These are phyloP conservation scores for Blera fallax DNA, from an alignment of 2,888 invertebrate species.

Conservation along the genomic window DNA sequence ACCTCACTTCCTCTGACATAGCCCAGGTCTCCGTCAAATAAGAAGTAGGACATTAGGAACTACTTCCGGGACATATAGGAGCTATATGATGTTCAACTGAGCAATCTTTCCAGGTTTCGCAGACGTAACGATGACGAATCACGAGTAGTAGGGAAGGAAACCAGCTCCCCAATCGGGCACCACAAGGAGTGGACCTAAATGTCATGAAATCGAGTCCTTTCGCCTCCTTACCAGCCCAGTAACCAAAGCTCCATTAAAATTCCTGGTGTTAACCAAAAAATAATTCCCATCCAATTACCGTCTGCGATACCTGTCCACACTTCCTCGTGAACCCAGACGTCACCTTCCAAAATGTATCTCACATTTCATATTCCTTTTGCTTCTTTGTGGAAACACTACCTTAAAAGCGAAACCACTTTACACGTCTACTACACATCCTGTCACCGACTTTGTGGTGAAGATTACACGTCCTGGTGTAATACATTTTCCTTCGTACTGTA, in stretches of 20 bases:
- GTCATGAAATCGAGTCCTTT: too few species aligned
- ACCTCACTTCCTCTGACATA: too few species aligned
- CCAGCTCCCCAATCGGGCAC: too few species aligned
- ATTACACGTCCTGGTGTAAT: slow-evolving; percentile 8
- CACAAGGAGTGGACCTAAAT: too few species aligned
- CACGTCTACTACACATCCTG: slow-evolving; percentile 34
- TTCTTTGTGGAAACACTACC: slow-evolving; percentile 21
- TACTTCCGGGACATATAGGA: too few species aligned
- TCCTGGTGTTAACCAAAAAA: neutral
- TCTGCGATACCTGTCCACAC: neutral
- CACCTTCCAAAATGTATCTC: neutral
- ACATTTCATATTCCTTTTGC: slow-evolving; percentile 14
- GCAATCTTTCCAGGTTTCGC: too few species aligned
- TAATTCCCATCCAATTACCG: slow-evolving; percentile 33
- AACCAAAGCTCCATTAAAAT: neutral
- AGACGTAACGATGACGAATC: too few species aligned
- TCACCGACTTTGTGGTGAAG: slow-evolving; percentile 38
- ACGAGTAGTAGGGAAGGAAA: too few species aligned
- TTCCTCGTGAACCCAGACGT: neutral
- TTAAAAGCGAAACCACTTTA: slow-evolving; percentile 22
- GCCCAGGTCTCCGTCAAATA: too few species aligned
- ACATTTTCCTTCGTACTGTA: slow-evolving; percentile 7
- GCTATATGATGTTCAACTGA: too few species aligned
- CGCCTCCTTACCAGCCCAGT: too few species aligned
- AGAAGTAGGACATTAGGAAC: too few species aligned